phyloP scores from a whole-genome alignment of 2,888 invertebrate species.

The Microctonus aethiopoides region DNA sequence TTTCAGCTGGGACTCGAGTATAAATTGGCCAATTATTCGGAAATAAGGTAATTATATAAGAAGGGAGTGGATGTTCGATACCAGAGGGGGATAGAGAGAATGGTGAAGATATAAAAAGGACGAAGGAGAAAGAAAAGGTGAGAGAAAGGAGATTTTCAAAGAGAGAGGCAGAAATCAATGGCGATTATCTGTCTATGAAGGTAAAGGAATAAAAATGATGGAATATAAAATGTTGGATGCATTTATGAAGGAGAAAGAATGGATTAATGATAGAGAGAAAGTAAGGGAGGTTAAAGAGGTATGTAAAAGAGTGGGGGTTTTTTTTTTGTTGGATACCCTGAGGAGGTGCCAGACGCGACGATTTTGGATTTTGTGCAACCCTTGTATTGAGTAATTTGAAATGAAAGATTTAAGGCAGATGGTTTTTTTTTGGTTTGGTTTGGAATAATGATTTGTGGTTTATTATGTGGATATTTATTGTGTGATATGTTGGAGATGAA shows the following conservation, averaged over 20 bases:
- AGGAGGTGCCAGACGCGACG: slow-evolving; percentile 30
- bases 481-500: slow-evolving; percentile 5
- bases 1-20: slow-evolving; percentile 67
- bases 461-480: not conserved
- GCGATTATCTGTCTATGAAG: slow-evolving; percentile 66
- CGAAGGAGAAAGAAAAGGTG: slow-evolving; percentile 42
- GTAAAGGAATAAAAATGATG: slow-evolving; percentile 30
- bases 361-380: not conserved
- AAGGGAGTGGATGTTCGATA: slow-evolving; percentile 66
- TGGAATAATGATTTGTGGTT: slow-evolving; percentile 25
- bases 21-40: slow-evolving; percentile 67
- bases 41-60: slow-evolving; percentile 67
- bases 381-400: not conserved
- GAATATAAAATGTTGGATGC: too few species aligned
- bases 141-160: slow-evolving; percentile 27
- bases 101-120: slow-evolving; percentile 47
- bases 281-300: slow-evolving; percentile 8
- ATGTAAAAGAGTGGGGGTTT: slow-evolving; percentile 25
- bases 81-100: slow-evolving; percentile 48
- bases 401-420: slow-evolving; percentile 28
- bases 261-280: slow-evolving; percentile 10
- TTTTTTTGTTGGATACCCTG: too few species aligned
- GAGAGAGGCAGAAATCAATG: slow-evolving; percentile 61
- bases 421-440: slow-evolving; percentile 16
- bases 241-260: too few species aligned